Conservation (phyloP, 2,797 vertebrate species). For the Gymnothorax reevesii region DNA sequence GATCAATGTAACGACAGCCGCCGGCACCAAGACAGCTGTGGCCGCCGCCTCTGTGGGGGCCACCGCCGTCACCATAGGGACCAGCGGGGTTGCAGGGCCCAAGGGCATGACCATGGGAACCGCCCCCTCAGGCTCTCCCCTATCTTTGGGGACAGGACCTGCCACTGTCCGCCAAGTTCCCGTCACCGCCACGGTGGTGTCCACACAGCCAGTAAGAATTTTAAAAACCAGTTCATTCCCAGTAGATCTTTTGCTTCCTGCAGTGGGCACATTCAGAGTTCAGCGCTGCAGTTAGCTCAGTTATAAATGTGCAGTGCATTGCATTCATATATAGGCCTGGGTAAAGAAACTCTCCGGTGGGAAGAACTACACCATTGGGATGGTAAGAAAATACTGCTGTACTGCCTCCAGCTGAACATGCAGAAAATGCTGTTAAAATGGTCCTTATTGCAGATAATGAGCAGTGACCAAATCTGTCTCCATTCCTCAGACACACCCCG, state of each 20-base stretch:
- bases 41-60: conserved; percentile 73
- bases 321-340: too few relatives aligned
- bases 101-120: conserved; percentile 84
- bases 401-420: too few relatives aligned
- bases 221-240: background rate
- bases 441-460: too few relatives aligned
- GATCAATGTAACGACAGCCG: conserved; percentile 81
- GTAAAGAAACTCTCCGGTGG: too few relatives aligned
- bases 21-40: conserved; percentile 62
- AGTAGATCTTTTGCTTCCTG: background rate
- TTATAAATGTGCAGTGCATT: background rate
- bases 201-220: conserved; percentile 84
- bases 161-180: conserved; percentile 87
- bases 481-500: too few relatives aligned
- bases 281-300: background rate
- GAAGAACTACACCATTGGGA: too few relatives aligned
- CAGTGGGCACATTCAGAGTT: background rate
- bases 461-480: too few relatives aligned
- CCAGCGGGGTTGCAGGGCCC: conserved; percentile 74
- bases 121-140: conserved; percentile 72
- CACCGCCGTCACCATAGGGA: conserved; percentile 79
- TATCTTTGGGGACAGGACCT: conserved; percentile 80
- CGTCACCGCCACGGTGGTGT: conserved; percentile 83
- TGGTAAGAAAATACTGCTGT: too few relatives aligned
- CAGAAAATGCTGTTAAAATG: too few relatives aligned